A percentile compares a stretch with the other conserved stretches of the same genome.
Conservation (phyloP, 1,140 invertebrate genomes). For the Psix sp. region DNA sequence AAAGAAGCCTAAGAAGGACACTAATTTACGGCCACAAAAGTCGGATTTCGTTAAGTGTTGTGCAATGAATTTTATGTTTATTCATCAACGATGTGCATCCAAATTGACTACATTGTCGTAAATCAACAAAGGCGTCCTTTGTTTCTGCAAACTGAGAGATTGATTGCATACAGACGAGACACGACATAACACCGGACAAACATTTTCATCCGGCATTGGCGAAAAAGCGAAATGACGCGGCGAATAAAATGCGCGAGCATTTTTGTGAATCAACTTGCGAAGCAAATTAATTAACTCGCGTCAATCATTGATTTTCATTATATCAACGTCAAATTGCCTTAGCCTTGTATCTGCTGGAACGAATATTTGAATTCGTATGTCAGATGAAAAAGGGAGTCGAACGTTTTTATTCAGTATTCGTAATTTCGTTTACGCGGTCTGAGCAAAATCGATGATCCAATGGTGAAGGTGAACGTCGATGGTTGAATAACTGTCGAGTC, state of each 20-base stretch:
- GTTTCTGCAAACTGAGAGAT: conserved; percentile 15
- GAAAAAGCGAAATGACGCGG: no score
- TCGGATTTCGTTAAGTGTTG: conserved; percentile 4
- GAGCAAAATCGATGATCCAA: conserved; percentile 50
- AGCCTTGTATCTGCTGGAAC: no score
- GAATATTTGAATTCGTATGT: conserved; percentile 3
- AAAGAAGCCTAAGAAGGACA: neutral
- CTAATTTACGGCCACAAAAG: no score
- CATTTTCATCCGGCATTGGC: conserved; percentile 10
- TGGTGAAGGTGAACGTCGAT: conserved; percentile 37
- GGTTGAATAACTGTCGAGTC: conserved; percentile 58
- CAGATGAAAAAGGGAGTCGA: conserved; percentile 6
- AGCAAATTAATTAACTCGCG: conserved; percentile 10
- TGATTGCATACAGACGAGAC: conserved; percentile 11
- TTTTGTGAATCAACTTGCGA: neutral
- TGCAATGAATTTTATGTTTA: conserved; percentile 33
- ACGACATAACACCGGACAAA: conserved; percentile 1
- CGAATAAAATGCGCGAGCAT: no score
- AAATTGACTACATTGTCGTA: conserved; percentile 34
- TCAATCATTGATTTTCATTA: conserved; percentile 7
- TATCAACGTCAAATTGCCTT: neutral
- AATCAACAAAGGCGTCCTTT: conserved; percentile 15
- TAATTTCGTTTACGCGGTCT: conserved; percentile 48
- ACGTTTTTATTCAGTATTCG: conserved; percentile 34
- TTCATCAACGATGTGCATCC: conserved; percentile 22